Evolutionary conservation across 2,113 vertebrate species (phyloP), one percentile per base, ranked within the genome.

Genomic region (Serinus canaria): DNA sequence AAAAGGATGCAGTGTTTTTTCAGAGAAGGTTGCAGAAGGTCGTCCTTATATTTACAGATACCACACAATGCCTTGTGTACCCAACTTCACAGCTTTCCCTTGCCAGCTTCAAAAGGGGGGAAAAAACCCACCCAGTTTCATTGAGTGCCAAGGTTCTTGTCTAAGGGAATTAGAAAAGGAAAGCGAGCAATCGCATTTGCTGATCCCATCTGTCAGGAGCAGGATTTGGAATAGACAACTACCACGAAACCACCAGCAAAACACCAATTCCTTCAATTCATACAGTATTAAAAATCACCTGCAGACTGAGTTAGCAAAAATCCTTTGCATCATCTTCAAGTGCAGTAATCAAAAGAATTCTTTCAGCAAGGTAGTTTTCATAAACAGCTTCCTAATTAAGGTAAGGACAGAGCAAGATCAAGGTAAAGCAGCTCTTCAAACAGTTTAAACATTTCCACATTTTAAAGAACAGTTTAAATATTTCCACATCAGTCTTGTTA

Each of bases 11-110:
- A 73, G 39, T 94, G 85, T 90, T 96, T 95, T 93, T 94, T 89
- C 96, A 96, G 80, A 90, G 43, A 33, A 83, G 87, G 94, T 87
- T 95, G 91, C 82, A 89, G 67, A 94, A 95, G 94, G 94, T 95
- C 94, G 20, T 75, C 86, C 81, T 89, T 96, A 82, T 91, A 91
- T 92, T 95, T 84, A 84, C 88, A 95, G 95, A 96, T 95, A 96
- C 14, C 3, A 3, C 10, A 95, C 86, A 96, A 93, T 92, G 88
- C 83, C 46, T 87, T 96, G 80, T 69, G 92, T 72, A 93, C 94
- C 73, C 49, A 92, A 3, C 92, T 90, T 84, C 79, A 94, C 76
- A 88, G 93, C 33, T 92, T 86, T 69, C 69, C 85, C 62, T 70
- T 87, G 80, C 92, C 91, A 94, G 83, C 80, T 95, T 93, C 28